These are phyloP conservation scores for Pseudochromis fuscus DNA, from an alignment of 2,797 vertebrate genomes.

Conservation along the genomic window DNA sequence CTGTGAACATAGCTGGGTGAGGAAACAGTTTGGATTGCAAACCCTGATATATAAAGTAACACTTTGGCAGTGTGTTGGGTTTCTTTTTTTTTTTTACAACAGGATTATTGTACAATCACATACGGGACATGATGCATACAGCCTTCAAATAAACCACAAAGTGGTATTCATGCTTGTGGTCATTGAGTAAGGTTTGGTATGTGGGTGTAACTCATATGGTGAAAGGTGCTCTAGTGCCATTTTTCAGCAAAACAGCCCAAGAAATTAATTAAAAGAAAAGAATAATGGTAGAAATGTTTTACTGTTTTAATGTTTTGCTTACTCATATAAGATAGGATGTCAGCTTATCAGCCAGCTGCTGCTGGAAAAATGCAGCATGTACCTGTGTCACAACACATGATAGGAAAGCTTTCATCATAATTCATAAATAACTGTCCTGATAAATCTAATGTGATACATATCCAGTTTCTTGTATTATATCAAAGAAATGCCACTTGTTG, in stretches of 20 bases:
- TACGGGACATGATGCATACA: background rate
- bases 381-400: constrained; percentile 3
- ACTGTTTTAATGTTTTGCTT: background rate
- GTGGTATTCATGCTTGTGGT: background rate
- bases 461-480: background rate
- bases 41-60: no score
- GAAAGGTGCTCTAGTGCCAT: background rate
- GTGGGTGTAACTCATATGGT: constrained; percentile 19
- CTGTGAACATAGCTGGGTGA: background rate
- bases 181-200: constrained; percentile 34
- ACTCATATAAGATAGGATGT: background rate
- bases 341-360: constrained; percentile 16
- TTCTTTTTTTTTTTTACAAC: background rate
- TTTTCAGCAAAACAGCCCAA: background rate
- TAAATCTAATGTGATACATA: background rate
- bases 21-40: background rate
- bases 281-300: background rate
- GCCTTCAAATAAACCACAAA: constrained; percentile 11
- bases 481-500: background rate
- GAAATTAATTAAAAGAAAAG: background rate
- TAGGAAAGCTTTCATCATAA: background rate
- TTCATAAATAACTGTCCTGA: background rate
- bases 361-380: background rate
- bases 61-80: background rate
- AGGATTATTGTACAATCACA: background rate